Conservation (phyloP, 2,113 vertebrate genomes). For the Thunnus thynnus region DNA sequence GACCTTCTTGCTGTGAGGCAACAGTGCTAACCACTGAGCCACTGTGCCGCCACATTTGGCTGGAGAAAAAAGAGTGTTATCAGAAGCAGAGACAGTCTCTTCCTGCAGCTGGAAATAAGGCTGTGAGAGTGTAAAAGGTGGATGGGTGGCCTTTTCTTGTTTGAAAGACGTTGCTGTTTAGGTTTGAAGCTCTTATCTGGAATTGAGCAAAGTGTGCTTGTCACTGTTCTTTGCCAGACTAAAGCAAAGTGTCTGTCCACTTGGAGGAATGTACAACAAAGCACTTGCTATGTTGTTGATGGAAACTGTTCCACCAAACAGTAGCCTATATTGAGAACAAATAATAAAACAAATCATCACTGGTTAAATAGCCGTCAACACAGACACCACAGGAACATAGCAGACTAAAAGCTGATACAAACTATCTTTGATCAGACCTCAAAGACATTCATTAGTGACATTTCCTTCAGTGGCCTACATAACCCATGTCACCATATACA, state of each 20-base stretch:
- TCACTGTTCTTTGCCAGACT: not conserved
- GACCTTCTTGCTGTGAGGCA: no score
- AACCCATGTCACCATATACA: conserved; percentile 26
- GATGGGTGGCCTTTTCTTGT: conserved; percentile 20
- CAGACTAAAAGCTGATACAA: conserved; percentile 20
- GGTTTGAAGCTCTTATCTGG: conserved; percentile 66
- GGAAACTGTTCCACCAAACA: not conserved
- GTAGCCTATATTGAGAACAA: not conserved
- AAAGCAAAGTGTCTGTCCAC: conserved; percentile 20
- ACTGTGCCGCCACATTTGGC: conserved; percentile 22
- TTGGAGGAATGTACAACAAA: not conserved
- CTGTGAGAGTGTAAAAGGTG: conserved; percentile 31
- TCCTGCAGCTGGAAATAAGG: conserved; percentile 53
- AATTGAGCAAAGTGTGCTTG: conserved; percentile 39
- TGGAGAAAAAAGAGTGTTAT: conserved; percentile 38
- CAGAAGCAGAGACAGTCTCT: conserved; percentile 36
- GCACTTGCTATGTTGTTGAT: not conserved
- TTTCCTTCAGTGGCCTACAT: conserved; percentile 41
- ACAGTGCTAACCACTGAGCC: no score
- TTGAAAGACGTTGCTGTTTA: conserved; percentile 38
- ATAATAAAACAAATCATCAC: not conserved
- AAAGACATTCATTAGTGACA: conserved; percentile 30
- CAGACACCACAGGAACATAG: not conserved
- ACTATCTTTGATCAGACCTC: conserved; percentile 5
- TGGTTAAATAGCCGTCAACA: not conserved